Conservation (phyloP, 2,888 invertebrate genomes). For the Athalia circularis region DNA sequence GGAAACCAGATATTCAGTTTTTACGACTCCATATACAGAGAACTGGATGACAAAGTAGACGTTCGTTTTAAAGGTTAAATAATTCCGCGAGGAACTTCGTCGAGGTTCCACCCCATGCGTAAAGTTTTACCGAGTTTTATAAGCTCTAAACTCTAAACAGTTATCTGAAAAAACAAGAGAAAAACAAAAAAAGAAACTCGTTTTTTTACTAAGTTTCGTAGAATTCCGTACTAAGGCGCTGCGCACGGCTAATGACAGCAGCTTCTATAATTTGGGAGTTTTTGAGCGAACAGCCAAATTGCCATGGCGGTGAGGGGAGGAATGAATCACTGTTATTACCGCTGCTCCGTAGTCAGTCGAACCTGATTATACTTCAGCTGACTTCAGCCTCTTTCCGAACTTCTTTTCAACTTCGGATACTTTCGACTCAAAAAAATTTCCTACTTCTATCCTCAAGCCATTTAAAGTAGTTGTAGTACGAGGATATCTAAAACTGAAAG, state of each 20-base stretch:
- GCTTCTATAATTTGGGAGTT: constrained; percentile 73
- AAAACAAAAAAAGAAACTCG: too few relatives aligned
- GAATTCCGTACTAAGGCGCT: constrained; percentile 54
- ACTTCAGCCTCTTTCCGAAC: constrained; percentile 62
- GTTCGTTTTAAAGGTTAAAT: too few relatives aligned
- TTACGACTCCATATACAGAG: too few relatives aligned
- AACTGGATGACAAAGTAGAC: too few relatives aligned
- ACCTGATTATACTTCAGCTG: constrained; percentile 71
- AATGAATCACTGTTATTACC: constrained; percentile 72
- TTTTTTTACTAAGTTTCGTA: constrained; percentile 58
- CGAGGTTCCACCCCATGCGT: too few relatives aligned
- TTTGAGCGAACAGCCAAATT: constrained; percentile 73
- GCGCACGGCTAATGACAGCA: constrained; percentile 70
- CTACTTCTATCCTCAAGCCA: constrained; percentile 63
- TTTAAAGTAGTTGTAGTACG: constrained; percentile 44
- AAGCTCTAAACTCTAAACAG: too few relatives aligned
- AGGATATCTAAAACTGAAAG: too few relatives aligned
- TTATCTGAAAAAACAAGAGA: too few relatives aligned
- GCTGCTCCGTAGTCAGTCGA: constrained; percentile 68
- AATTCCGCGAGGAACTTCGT: too few relatives aligned
- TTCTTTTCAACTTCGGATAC: constrained; percentile 3
- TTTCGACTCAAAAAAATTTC: constrained; percentile 54
- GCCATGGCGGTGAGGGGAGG: constrained; percentile 69
- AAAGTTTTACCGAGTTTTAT: too few relatives aligned
- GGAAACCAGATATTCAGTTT: too few relatives aligned